These are phyloP conservation scores for Gambusia holbrooki DNA, from an alignment of 2,113 vertebrate genomes.

Conservation along the genomic window DNA sequence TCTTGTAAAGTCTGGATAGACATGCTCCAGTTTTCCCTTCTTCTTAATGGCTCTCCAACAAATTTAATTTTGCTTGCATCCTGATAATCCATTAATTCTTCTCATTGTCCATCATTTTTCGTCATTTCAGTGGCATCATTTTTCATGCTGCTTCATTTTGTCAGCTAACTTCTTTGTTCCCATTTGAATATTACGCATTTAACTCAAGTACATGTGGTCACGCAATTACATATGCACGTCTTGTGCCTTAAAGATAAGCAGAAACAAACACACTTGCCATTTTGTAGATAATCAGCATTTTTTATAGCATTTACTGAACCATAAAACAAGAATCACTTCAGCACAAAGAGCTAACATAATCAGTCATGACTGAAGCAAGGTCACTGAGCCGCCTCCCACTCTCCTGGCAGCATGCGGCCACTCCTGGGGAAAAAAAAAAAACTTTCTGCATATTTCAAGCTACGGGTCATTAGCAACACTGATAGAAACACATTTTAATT, in stretches of 20 bases:
- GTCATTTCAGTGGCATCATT: slow-evolving; percentile 29
- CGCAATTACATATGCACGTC: neutral
- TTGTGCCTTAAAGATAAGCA: neutral
- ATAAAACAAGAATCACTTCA: slow-evolving; percentile 24
- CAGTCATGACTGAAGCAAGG: slow-evolving; percentile 32
- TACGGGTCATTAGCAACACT: slow-evolving; percentile 56
- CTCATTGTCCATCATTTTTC: slow-evolving; percentile 40
- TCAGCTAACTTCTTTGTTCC: neutral
- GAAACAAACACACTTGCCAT: neutral
- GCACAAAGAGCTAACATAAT: slow-evolving; percentile 38
- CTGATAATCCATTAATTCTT: slow-evolving; percentile 17
- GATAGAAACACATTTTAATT: slow-evolving; percentile 63
- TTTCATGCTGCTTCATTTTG: neutral
- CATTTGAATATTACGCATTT: slow-evolving; percentile 29
- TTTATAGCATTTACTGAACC: slow-evolving; percentile 4
- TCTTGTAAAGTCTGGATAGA: too few species aligned
- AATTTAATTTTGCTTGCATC: slow-evolving; percentile 28
- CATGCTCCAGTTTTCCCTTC: too few species aligned
- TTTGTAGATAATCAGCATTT: slow-evolving; percentile 13
- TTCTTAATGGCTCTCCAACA: slow-evolving; percentile 21
- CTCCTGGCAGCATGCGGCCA: slow-evolving; percentile 43
- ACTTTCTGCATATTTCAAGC: slow-evolving; percentile 50
- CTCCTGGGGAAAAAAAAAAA: slow-evolving; percentile 25
- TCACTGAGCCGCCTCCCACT: slow-evolving; percentile 54
- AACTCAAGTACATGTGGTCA: slow-evolving; percentile 8